Evolutionary conservation across 1,140 invertebrate species (phyloP), one percentile per base, ranked within the genome.

Genomic region (Aphelenchoides avenae): DNA sequence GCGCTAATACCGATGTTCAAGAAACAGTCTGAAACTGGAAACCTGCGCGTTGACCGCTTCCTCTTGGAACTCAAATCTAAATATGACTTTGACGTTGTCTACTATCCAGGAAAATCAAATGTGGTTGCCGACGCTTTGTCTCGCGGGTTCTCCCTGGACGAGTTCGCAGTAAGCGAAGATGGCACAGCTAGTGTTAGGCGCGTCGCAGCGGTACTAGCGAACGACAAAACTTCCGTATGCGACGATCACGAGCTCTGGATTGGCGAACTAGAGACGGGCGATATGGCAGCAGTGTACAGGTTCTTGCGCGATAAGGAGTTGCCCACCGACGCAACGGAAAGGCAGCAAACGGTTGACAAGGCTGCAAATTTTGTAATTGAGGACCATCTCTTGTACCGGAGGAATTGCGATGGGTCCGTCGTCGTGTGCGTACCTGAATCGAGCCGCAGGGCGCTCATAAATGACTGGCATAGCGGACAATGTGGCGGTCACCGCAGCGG

Each of bases 81-180:
- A 54, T 52, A 20, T 41, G 13, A 36, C 9, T 13, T 55, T 11
- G 27, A 41, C 29, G 18, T 57, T 20, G 11, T 43, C 7, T 58
- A 52, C 26, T 11, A 52, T 1, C 51, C 26, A 18, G 55, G 55
- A 7, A 57, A 57, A 18, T 24, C 13, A 36, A 57, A 57, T 58
- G 36, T 40, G 2, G 36, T 57, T 1, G 55, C 55, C 0, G 55
- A 57, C 44, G 51, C 42, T 5, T 18, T 57, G 2, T 56, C 51
- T 18, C 0, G 55, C 3, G 24, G 22, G 1, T 36, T 22, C 9
- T 22, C 42, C 24, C 15, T 43, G 1, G 42, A 43, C 11, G 9
- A 30, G 15, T 24, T 46, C n/a, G 15, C 26, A 5, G 33, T 18
- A 9, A 5, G 15, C 5, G 29, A 1, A 15, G 29, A 24, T 7